Conservation (phyloP, 2,888 invertebrate species). For the Stenodema calcarata region DNA sequence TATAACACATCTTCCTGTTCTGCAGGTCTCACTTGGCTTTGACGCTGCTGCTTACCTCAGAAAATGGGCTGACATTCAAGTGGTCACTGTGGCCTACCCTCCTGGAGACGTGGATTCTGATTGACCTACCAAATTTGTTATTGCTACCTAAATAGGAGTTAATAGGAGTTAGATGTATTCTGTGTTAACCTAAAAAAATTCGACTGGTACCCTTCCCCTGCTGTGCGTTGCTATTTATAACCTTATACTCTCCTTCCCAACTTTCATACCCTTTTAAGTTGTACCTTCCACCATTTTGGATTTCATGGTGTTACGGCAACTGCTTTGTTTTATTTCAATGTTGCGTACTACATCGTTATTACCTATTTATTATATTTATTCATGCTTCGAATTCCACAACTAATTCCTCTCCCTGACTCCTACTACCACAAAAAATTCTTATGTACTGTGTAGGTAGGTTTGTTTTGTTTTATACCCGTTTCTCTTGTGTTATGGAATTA, state of each 20-base stretch:
- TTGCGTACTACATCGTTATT: neutral
- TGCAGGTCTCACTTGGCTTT: conserved; percentile 1
- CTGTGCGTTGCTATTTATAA: neutral
- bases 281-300: too few relatives aligned
- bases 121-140: neutral
- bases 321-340: too few relatives aligned
- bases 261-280: neutral
- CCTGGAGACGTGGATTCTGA: conserved; percentile 18
- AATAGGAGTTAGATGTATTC: neutral
- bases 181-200: neutral
- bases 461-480: neutral
- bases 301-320: too few relatives aligned
- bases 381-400: too few relatives aligned
- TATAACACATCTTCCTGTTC: neutral
- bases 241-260: neutral
- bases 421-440: neutral
- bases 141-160: neutral
- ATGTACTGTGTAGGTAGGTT: neutral
- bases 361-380: neutral
- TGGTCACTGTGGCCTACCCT: neutral
- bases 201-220: neutral
- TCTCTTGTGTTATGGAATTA: neutral
- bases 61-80: conserved; percentile 11
- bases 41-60: conserved; percentile 1
- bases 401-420: neutral